Percentiles rank a stretch among this genome's conserved stretches.
phyloP scores from a whole-genome alignment of 1,140 invertebrate species.

The Solenopsis fugax region DNA sequence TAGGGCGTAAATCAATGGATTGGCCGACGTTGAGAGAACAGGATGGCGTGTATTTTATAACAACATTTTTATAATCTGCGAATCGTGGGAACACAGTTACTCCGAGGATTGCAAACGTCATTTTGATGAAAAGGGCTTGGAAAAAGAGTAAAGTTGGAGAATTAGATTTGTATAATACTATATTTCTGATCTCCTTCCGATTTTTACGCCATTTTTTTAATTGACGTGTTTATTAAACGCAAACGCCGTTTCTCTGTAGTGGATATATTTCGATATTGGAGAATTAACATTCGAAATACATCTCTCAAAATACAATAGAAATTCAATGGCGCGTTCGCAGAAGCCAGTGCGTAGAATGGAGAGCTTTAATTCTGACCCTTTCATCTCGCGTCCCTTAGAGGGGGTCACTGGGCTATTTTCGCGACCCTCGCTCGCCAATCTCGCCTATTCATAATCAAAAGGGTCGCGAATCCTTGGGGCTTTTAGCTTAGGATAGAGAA shows the following conservation, averaged over 20 bases:
- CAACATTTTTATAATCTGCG: constrained; percentile 49
- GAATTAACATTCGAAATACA: constrained; percentile 32
- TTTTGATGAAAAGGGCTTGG: neutral
- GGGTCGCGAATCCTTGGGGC: constrained; percentile 43
- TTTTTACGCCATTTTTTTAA: neutral
- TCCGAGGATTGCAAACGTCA: neutral
- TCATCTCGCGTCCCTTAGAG: constrained; percentile 59
- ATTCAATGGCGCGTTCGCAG: constrained; percentile 25
- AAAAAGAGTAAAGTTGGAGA: too few relatives aligned
- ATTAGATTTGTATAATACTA: neutral
- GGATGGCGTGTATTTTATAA: constrained; percentile 21
- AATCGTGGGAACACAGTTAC: constrained; percentile 38
- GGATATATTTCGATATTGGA: neutral
- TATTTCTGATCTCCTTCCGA: neutral
- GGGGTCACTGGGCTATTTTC: constrained; percentile 47
- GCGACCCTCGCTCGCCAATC: constrained; percentile 45
- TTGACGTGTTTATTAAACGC: too few relatives aligned
- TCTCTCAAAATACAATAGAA: constrained; percentile 35
- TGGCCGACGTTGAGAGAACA: constrained; percentile 48
- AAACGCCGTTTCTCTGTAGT: constrained; percentile 4
- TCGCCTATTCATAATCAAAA: constrained; percentile 69
- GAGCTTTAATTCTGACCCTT: constrained; percentile 69
- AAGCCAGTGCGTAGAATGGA: constrained; percentile 39
- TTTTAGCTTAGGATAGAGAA: constrained; percentile 58
- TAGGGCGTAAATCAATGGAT: constrained; percentile 67